A percentile compares a stretch with the other conserved stretches of the same genome.
Evolutionary conservation across 2,797 vertebrate species (phyloP).

Genomic region (Poecilia picta): DNA sequence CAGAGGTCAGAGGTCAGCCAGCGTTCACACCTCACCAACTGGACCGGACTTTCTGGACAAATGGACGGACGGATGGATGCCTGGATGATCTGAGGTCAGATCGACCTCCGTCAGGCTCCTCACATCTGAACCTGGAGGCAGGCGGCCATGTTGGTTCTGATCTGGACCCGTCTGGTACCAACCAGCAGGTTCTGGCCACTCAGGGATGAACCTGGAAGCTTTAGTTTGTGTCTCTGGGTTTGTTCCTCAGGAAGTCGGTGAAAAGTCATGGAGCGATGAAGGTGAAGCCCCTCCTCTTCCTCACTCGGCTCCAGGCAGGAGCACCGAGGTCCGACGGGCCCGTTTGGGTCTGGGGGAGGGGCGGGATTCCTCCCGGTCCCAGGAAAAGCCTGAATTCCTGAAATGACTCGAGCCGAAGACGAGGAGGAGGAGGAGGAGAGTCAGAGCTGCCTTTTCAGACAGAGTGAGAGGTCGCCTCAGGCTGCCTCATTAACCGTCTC

Average conservation of each 20-base stretch:
- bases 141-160: too few species aligned
- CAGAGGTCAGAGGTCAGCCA: too few species aligned
- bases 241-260: background rate
- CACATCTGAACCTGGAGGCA: too few species aligned
- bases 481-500: background rate
- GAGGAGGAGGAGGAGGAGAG: background rate
- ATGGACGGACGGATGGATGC: too few species aligned
- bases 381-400: slow-evolving; percentile 21
- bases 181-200: too few species aligned
- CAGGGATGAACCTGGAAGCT: too few species aligned
- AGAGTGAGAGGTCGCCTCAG: slow-evolving; percentile 2
- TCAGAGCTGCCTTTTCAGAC: background rate
- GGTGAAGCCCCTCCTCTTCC: slow-evolving; percentile 33
- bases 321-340: too few species aligned
- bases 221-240: background rate
- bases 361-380: background rate
- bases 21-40: too few species aligned
- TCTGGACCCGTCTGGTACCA: too few species aligned
- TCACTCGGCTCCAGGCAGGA: background rate
- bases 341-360: background rate
- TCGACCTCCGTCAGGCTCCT: too few species aligned
- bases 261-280: background rate
- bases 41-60: too few species aligned
- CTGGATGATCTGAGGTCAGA: too few species aligned
- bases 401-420: background rate